Percentiles rank a stretch among this genome's conserved stretches.
Evolutionary conservation across 2,888 invertebrate genomes (phyloP).

Genomic region (Tetragnatha montana): DNA sequence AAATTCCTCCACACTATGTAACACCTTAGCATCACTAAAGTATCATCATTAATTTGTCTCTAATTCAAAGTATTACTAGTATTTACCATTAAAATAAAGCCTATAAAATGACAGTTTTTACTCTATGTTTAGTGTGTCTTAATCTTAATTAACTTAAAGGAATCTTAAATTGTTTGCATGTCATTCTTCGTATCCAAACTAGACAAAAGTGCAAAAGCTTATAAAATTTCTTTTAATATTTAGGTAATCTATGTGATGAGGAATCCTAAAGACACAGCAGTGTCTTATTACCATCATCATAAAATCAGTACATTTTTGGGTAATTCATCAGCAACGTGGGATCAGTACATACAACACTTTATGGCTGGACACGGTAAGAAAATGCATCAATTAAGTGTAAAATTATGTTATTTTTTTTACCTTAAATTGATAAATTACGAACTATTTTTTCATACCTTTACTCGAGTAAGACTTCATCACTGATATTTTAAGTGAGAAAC

Average conservation of each 20-base stretch:
- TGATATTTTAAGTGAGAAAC: background rate
- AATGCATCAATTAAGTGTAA: background rate
- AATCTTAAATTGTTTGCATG: too few relatives aligned
- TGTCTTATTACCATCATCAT: constrained; percentile 76
- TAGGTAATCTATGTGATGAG: constrained; percentile 77
- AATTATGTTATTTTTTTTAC: background rate
- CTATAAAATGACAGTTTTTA: too few relatives aligned
- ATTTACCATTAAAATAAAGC: too few relatives aligned
- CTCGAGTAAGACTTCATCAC: background rate
- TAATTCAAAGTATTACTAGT: too few relatives aligned
- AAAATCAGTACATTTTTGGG: constrained; percentile 75
- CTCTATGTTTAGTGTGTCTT: too few relatives aligned
- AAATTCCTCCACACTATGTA: too few relatives aligned
- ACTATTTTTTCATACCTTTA: background rate
- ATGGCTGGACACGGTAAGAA: constrained; percentile 75
- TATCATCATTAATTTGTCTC: too few relatives aligned
- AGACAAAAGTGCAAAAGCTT: too few relatives aligned
- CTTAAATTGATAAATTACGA: too few relatives aligned
- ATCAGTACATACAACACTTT: constrained; percentile 76
- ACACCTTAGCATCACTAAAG: too few relatives aligned
- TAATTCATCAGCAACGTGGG: constrained; percentile 75
- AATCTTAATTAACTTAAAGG: too few relatives aligned
- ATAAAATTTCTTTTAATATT: background rate
- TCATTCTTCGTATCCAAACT: too few relatives aligned
- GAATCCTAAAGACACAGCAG: constrained; percentile 77